Base-by-base conservation (phyloP, 1,140 invertebrate species). In the Lordiphosa collinella region DNA sequence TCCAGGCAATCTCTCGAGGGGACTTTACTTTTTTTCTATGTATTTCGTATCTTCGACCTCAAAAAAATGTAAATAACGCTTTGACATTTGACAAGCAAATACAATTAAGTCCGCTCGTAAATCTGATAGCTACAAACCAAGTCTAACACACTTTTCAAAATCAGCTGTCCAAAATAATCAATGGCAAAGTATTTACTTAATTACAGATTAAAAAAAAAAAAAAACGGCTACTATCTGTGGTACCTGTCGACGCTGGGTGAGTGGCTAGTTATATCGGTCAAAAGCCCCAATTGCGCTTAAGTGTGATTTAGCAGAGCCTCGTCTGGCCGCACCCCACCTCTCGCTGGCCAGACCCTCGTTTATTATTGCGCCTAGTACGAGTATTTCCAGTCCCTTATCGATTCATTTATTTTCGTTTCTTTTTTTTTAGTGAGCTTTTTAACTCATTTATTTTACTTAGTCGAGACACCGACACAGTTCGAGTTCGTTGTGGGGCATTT, bases 121-220 rank as follows among this genome's bases (percentile, higher is more conserved):
- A 75, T 80, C 79, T 58, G 61, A 58, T 51, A 67, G 62, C 18
- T 43, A 43, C 2, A 37, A 14, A 48, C 16, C 18, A 14, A 37
- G 52, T 51, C 37, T 43, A 64, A 57, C 35, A 49, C 44, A 14
- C 40, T 60, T 76, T 76, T 82, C 76, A n/a, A 56, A 18, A 18
- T 18, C 18, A 18, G 18, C 18, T 18, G 18, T 18, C 18, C 18
- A 18, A 18, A 72, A 35, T 73, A 65, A 78, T 84, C 73, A 70
- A 73, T 51, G 50, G 48, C 59, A 84, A 84, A 84, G 72, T 84
- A 84, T 84, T 84, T 84, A 84, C 84, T 84, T 84, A 84, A 73
- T 84, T 72, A 73, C 72, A 78, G 78, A 84, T 84, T 84, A 59
- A 38, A 55, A 18, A 22, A 62, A 55, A 44, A 29, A 57, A 38